Evolutionary conservation across 2,797 vertebrate species (phyloP).

Genomic region (Thalassophryne amazonica): DNA sequence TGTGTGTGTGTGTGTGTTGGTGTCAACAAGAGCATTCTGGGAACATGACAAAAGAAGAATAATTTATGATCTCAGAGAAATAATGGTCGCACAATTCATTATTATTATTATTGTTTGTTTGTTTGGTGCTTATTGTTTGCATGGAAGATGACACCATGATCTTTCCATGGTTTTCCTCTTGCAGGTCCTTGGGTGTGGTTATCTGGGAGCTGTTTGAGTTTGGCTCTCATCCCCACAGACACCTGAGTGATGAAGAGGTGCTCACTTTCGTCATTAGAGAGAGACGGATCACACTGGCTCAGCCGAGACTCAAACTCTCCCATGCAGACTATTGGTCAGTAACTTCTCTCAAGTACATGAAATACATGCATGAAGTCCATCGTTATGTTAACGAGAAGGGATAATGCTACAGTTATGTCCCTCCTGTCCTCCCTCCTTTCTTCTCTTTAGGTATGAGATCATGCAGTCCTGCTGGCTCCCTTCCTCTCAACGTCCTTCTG

Average conservation of each 20-base stretch:
- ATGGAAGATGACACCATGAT: not conserved
- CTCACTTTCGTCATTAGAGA: conserved; percentile 91
- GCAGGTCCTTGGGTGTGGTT: conserved; percentile 91
- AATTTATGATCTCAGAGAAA: not conserved
- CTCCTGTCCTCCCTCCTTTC: not conserved
- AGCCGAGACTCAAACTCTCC: conserved; percentile 88
- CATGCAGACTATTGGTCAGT: conserved; percentile 92
- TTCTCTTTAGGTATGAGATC: conserved; percentile 87
- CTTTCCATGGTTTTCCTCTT: conserved; percentile 6
- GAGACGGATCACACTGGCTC: conserved; percentile 90
- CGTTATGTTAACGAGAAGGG: not conserved
- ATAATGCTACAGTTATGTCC: not conserved
- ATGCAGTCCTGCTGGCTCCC: conserved; percentile 94
- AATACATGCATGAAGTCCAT: not conserved
- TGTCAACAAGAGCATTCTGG: not conserved
- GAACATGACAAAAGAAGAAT: not conserved
- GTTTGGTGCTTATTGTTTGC: too few relatives aligned
- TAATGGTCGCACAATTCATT: not conserved
- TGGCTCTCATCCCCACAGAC: conserved; percentile 90
- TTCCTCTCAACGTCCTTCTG: conserved; percentile 85
- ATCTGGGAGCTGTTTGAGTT: conserved; percentile 96
- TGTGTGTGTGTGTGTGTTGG: conserved; percentile 13
- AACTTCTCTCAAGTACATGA: not conserved
- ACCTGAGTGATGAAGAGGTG: conserved; percentile 91
- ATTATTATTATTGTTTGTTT: not conserved